A percentile compares a stretch with the other conserved stretches of the same genome.
phyloP scores from a whole-genome alignment of 2,113 vertebrate genomes.

The pig (Sus scrofa) region DNA sequence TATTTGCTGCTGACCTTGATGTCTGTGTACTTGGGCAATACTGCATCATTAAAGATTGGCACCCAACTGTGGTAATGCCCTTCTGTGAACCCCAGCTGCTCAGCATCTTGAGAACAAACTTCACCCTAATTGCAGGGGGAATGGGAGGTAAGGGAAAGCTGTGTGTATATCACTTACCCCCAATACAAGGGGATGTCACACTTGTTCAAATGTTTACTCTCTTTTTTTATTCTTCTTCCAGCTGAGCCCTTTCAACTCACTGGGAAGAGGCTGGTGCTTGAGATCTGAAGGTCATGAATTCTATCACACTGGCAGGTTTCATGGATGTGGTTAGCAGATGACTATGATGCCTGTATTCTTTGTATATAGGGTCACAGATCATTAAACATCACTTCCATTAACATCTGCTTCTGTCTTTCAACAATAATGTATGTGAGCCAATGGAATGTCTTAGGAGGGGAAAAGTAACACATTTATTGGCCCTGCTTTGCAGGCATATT shows the following conservation, averaged over 20 bases:
- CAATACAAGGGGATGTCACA: conserved; percentile 64
- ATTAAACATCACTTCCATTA: conserved; percentile 81
- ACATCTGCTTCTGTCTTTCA: conserved; percentile 84
- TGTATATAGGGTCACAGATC: conserved; percentile 80
- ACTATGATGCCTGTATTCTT: conserved; percentile 73
- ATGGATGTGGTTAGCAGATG: conserved; percentile 83
- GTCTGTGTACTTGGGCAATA: conserved; percentile 66
- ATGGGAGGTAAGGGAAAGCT: conserved; percentile 52
- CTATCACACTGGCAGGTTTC: conserved; percentile 50
- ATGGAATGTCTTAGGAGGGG: conserved; percentile 66
- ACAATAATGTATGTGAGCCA: conserved; percentile 59
- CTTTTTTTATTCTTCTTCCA: conserved; percentile 73
- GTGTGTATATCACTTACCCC: conserved; percentile 52
- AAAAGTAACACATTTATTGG: conserved; percentile 78
- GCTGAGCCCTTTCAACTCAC: conserved; percentile 75
- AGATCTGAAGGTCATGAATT: conserved; percentile 79
- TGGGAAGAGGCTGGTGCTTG: conserved; percentile 42
- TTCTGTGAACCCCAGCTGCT: conserved; percentile 71
- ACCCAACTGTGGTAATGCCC: conserved; percentile 71
- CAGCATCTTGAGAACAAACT: conserved; percentile 61
- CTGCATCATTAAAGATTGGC: conserved; percentile 71
- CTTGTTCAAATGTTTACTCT: conserved; percentile 81
- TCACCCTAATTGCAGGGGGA: conserved; percentile 49
- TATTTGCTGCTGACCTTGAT: conserved; percentile 75
- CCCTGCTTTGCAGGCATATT: not conserved